These are phyloP conservation scores for Trichogramma pretiosum DNA, from an alignment of 1,140 invertebrate genomes.

Conservation along the genomic window DNA sequence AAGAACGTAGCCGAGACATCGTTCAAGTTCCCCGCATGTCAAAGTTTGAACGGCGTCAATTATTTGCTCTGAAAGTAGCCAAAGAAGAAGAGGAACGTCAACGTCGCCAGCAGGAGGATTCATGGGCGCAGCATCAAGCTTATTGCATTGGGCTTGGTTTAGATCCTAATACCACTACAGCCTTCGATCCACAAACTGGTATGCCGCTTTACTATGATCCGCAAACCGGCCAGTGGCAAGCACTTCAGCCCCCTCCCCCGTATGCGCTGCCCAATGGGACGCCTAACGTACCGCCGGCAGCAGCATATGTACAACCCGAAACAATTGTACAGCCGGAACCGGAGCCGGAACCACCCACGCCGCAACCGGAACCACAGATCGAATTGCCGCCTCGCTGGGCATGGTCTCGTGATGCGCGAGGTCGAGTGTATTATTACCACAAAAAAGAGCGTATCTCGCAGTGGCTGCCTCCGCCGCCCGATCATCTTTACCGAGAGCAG, in stretches of 20 bases:
- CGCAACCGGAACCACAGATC: slow-evolving; percentile 47
- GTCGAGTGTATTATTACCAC: slow-evolving; percentile 87
- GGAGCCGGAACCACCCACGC: slow-evolving; percentile 10
- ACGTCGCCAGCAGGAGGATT: slow-evolving; percentile 51
- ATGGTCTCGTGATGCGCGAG: slow-evolving; percentile 67
- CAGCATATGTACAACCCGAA: background rate
- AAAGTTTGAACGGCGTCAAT: slow-evolving; percentile 63
- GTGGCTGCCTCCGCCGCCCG: slow-evolving; percentile 72
- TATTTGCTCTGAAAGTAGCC: slow-evolving; percentile 69
- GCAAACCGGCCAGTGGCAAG: slow-evolving; percentile 53
- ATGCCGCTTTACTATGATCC: slow-evolving; percentile 54
- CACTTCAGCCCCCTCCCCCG: background rate
- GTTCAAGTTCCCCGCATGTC: slow-evolving; percentile 47
- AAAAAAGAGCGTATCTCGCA: slow-evolving; percentile 72
- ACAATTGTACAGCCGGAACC: background rate
- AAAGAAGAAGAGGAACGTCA: slow-evolving; percentile 59
- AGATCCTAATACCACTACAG: slow-evolving; percentile 49
- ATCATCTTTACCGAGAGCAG: slow-evolving; percentile 44
- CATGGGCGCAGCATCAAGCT: slow-evolving; percentile 55
- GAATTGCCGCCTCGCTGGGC: slow-evolving; percentile 83
- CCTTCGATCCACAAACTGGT: slow-evolving; percentile 48
- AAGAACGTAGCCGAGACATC: slow-evolving; percentile 36
- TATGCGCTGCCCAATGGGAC: slow-evolving; percentile 31
- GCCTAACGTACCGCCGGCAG: background rate
- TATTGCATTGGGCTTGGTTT: slow-evolving; percentile 53